phyloP scores from a whole-genome alignment of 2,797 vertebrate genomes.

The Halcyon chelicuti region DNA sequence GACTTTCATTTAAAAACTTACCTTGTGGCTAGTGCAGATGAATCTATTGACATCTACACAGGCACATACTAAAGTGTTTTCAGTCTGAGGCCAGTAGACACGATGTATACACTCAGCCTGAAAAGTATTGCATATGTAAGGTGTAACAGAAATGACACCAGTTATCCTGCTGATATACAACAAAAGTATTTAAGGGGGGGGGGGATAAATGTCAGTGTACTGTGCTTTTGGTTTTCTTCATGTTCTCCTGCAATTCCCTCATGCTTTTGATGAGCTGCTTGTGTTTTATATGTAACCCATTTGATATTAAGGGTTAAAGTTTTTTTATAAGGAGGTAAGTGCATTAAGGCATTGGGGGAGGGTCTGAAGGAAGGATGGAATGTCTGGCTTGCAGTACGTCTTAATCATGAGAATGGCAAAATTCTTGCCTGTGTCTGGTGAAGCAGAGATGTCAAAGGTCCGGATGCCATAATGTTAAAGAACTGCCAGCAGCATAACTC shows the following conservation, averaged over 20 bases:
- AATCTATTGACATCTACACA: background rate
- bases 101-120: background rate
- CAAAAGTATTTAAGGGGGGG: background rate
- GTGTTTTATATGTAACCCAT: background rate
- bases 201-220: too few relatives aligned
- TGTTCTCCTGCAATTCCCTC: background rate
- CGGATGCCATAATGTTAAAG: background rate
- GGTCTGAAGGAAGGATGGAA: background rate
- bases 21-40: background rate
- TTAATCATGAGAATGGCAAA: background rate
- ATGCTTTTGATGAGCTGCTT: background rate
- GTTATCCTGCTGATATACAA: background rate
- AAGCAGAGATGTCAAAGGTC: background rate
- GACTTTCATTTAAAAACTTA: background rate
- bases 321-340: background rate
- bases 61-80: rapidly evolving
- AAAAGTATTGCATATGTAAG: background rate
- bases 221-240: background rate
- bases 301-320: background rate
- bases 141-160: background rate
- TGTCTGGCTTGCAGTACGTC: rapidly evolving
- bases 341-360: background rate
- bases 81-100: background rate
- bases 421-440: background rate
- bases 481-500: background rate